Evolutionary conservation across 2,888 invertebrate genomes (phyloP).

Genomic region (Heliconius erato): DNA sequence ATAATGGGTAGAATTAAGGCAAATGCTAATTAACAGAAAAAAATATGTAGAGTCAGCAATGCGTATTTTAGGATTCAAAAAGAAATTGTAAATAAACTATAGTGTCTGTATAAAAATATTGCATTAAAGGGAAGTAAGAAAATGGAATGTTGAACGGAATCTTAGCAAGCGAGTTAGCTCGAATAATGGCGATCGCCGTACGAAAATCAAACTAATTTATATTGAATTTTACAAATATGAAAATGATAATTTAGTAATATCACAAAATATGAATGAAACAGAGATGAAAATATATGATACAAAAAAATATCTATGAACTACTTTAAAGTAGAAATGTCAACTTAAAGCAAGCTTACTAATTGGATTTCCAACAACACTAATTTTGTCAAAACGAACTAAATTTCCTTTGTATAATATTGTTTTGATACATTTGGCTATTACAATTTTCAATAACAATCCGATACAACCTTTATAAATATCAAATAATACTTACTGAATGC

Average conservation of each 20-base stretch:
- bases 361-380: constrained; percentile 11
- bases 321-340: background rate
- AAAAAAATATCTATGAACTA: background rate
- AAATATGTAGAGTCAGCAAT: background rate
- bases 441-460: constrained; percentile 19
- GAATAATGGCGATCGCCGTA: background rate
- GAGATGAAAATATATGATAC: background rate
- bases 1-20: background rate
- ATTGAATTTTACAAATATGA: background rate
- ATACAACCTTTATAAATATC: constrained; percentile 22
- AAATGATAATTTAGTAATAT: background rate
- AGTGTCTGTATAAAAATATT: background rate
- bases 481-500: background rate
- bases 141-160: constrained; percentile 18
- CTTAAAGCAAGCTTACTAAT: constrained; percentile 11
- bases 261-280: background rate
- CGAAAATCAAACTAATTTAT: background rate
- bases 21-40: background rate
- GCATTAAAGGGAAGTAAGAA: background rate
- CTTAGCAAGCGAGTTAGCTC: background rate
- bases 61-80: background rate
- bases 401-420: constrained; percentile 11
- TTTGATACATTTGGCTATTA: constrained; percentile 22
- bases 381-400: constrained; percentile 13
- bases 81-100: background rate